Evolutionary conservation across 2,113 vertebrate species (phyloP), one percentile per base, ranked within the genome.

Genomic region (Xiphorhynchus elegans): DNA sequence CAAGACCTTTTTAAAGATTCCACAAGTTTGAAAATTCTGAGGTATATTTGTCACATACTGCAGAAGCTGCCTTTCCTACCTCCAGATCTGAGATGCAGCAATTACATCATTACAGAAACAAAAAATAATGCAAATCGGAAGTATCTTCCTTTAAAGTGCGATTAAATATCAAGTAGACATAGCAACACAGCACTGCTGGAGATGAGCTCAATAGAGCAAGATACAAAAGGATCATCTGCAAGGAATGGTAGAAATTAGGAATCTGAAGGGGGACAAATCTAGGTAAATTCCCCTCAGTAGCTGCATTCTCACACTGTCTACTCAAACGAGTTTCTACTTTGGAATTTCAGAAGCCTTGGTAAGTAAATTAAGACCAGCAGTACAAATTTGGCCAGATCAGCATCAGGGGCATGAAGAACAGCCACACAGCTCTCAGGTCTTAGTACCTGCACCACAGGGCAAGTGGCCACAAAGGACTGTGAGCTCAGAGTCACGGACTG

Each of bases 361-460:
- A 40, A 79, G 31, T 56, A 44, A 77, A 76, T 29, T 17, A 67
- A 86, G 56, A 75, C 31, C 26, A 44, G 17, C 24, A 68, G 21
- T 1, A 3, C 7, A 70, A 63, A 64, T 63, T 8, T 87, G 39
- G 14, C 18, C 19, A 29, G 10, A 15, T 37, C 62, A 40, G 7
- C 44, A 56, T 3, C 7, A 60, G 11, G 3, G 13, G 25, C 86
- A 69, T 42, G 25, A 76, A 81, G 29, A 96, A 37, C 1, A 3
- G 17, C 6, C 1, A 0, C 1, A 9, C 7, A 52, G 35, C 25
- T 89, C 59, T 56, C 49, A 39, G 50, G n/a, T 62, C 64, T 56
- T 23, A 39, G 31, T 15, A 73, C 9, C 9, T 17, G 18, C 63
- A 72, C 15, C 0, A 0, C 37, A 14, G 10, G 5, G 11, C 28